phyloP scores from a whole-genome alignment of 64 coral and sea anemone genomes.

The Porites lutea region DNA sequence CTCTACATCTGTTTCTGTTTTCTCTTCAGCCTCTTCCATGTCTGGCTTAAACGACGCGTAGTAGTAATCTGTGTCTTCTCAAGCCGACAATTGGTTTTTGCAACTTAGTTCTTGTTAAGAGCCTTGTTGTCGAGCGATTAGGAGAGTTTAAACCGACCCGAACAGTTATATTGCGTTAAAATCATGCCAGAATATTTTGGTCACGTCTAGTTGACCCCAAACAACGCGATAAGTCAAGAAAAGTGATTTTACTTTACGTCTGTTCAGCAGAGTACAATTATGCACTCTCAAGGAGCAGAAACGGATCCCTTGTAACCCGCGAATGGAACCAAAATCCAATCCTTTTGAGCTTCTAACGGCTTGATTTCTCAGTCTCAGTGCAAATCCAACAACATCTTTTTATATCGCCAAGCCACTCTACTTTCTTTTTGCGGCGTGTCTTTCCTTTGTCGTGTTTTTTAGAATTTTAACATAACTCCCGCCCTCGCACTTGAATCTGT shows the following conservation, averaged over 20 bases:
- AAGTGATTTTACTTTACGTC: neutral
- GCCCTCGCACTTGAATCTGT: slow-evolving; percentile 49
- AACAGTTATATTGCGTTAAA: slow-evolving; percentile 7
- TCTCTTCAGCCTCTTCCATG: slow-evolving; percentile 18
- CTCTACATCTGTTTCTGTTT: neutral
- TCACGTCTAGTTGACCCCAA: slow-evolving; percentile 26
- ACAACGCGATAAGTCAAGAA: slow-evolving; percentile 1
- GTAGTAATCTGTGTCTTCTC: neutral
- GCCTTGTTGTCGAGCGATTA: neutral
- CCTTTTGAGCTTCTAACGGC: neutral
- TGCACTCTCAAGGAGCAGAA: neutral
- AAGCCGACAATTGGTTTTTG: neutral
- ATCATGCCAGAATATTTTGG: slow-evolving; percentile 29
- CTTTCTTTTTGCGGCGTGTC: neutral
- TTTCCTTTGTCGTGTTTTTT: slow-evolving; percentile 13
- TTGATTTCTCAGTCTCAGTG: neutral
- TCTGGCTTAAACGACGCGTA: neutral
- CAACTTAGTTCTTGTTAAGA: neutral
- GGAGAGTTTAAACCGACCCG: neutral
- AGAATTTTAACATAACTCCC: slow-evolving; percentile 8
- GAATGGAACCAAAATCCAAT: neutral
- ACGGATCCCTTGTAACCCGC: neutral
- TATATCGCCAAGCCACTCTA: neutral
- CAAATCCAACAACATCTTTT: slow-evolving; percentile 1
- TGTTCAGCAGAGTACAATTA: neutral